Percentiles rank a stretch among this genome's conserved stretches.
Evolutionary conservation across 2,888 invertebrate genomes (phyloP).

Genomic region (Argyresthia goedartella): DNA sequence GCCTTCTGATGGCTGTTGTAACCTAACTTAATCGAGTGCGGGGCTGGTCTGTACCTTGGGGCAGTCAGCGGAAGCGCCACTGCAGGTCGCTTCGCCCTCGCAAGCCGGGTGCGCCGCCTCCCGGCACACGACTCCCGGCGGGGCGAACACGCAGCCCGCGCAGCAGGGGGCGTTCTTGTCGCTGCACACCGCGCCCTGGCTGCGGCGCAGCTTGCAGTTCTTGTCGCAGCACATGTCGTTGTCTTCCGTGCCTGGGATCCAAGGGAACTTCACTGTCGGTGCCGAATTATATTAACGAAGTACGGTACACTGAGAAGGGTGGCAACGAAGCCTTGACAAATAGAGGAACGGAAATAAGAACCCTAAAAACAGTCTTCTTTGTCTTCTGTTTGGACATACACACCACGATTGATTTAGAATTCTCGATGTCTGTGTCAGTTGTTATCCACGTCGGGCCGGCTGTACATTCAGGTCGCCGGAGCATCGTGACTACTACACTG

Average conservation of each 20-base stretch:
- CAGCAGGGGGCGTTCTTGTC: constrained; percentile 98
- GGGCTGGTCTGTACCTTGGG: constrained; percentile 61
- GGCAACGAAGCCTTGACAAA: too few relatives aligned
- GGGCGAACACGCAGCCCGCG: constrained; percentile 90
- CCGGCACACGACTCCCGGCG: constrained; percentile 85
- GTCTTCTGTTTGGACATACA: too few relatives aligned
- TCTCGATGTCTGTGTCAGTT: too few relatives aligned
- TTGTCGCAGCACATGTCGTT: constrained; percentile 95
- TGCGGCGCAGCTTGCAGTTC: constrained; percentile 87
- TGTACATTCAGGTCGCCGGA: too few relatives aligned
- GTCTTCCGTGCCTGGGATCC: constrained; percentile 80
- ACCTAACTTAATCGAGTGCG: too few relatives aligned
- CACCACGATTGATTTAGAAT: too few relatives aligned
- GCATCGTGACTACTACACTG: too few relatives aligned
- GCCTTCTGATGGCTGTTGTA: too few relatives aligned
- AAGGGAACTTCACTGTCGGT: not conserved
- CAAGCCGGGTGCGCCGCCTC: constrained; percentile 93
- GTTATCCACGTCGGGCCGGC: too few relatives aligned
- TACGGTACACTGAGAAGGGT: not conserved
- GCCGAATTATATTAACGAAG: not conserved
- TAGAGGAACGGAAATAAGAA: too few relatives aligned
- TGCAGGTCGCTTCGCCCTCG: constrained; percentile 91
- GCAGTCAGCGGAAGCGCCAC: constrained; percentile 74
- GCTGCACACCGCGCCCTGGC: constrained; percentile 92
- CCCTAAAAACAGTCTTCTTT: too few relatives aligned